These are phyloP conservation scores for Dipus sagitta DNA, from an alignment of 2,797 vertebrate genomes.

Conservation along the genomic window DNA sequence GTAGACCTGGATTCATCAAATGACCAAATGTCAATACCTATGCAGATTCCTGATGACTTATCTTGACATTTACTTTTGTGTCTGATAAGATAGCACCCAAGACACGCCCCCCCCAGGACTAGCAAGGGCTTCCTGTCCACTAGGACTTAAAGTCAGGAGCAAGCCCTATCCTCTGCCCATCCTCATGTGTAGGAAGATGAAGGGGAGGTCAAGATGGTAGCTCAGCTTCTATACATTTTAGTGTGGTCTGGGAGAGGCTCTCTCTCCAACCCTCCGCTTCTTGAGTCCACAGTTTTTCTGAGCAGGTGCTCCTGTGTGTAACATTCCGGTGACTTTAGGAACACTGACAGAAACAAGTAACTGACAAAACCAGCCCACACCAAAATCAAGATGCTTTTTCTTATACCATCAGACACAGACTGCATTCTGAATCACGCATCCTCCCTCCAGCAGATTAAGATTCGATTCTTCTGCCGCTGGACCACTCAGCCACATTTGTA, in stretches of 20 bases:
- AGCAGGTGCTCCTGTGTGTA: neutral
- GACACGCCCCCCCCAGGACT: neutral
- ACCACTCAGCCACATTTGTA: constrained; percentile 6
- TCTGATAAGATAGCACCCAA: neutral
- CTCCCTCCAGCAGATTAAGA: neutral
- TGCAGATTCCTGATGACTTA: neutral
- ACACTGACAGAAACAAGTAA: neutral
- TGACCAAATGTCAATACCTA: neutral
- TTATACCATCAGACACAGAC: neutral
- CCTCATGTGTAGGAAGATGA: neutral
- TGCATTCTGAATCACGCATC: neutral
- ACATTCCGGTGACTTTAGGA: neutral
- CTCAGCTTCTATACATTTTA: no score
- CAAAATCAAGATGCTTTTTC: neutral
- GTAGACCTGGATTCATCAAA: neutral
- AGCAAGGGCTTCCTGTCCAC: neutral
- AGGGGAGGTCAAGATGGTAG: neutral
- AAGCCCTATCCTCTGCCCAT: neutral
- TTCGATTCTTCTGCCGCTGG: neutral
- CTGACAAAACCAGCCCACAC: neutral
- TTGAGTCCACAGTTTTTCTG: neutral
- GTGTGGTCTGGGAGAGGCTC: neutral
- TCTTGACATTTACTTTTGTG: neutral
- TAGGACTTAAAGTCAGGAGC: neutral
- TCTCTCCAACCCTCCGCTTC: neutral